Conservation (phyloP, 2,888 invertebrate species). For the Auanema freiburgensis region DNA sequence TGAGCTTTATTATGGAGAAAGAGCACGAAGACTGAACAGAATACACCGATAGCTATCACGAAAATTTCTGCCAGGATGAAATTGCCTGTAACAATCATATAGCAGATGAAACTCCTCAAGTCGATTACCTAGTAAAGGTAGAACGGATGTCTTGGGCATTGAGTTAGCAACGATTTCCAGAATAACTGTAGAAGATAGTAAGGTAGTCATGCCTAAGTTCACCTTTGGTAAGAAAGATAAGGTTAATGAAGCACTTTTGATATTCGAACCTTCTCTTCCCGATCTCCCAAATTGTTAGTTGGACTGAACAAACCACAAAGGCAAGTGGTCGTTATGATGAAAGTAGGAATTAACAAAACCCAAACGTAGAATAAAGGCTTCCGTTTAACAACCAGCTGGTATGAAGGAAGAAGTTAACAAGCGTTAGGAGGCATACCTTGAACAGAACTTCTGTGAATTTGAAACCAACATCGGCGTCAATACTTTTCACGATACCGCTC, state of each 20-base stretch:
- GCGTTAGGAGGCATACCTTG: constrained; percentile 12
- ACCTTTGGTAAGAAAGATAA: constrained; percentile 19
- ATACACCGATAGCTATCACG: constrained; percentile 44
- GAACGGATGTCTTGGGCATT: constrained; percentile 47
- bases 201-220: constrained; percentile 45
- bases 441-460: constrained; percentile 39
- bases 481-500: constrained; percentile 11
- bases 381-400: constrained; percentile 26
- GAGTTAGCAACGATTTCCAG: constrained; percentile 48
- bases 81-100: constrained; percentile 29
- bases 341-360: constrained; percentile 47
- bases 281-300: constrained; percentile 38
- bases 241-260: neutral
- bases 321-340: constrained; percentile 45
- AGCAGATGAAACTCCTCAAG: neutral
- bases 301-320: constrained; percentile 47
- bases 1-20: constrained; percentile 40
- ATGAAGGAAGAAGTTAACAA: neutral
- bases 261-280: constrained; percentile 36
- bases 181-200: constrained; percentile 48
- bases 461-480: constrained; percentile 45
- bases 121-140: constrained; percentile 34
- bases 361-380: constrained; percentile 46
- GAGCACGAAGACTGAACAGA: constrained; percentile 35
- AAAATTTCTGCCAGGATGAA: constrained; percentile 53